A percentile compares a stretch with the other conserved stretches of the same genome.
phyloP scores from a whole-genome alignment of 37 sponge, comb jelly and placozoan species.

The Beroe ovata region DNA sequence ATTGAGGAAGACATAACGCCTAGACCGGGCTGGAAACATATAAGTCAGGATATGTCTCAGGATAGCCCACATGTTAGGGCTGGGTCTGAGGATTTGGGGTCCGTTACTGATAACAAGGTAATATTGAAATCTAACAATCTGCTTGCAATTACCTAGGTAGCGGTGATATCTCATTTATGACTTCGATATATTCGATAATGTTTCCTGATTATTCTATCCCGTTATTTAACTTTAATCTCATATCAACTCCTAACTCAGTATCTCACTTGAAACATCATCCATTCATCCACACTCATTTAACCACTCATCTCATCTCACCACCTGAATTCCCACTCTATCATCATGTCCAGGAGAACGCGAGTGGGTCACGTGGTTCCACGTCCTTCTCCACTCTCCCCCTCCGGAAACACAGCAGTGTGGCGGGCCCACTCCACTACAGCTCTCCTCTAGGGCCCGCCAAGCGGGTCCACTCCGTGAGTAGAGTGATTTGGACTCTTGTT shows the following conservation, averaged over 20 bases:
- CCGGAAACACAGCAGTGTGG: conserved; percentile 31
- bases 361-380: neutral
- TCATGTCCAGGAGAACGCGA: conserved; percentile 2
- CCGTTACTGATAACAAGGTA: neutral
- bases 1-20: conserved; percentile 4
- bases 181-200: no score
- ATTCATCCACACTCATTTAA: neutral
- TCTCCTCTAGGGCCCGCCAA: conserved; percentile 16
- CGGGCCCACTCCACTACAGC: neutral
- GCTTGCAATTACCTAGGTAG: no score
- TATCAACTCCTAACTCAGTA: no score
- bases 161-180: no score
- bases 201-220: no score
- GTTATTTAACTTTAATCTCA: no score
- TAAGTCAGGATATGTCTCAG: no score
- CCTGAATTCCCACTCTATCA: no score
- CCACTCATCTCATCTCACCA: no score
- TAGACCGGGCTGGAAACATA: no score
- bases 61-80: no score
- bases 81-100: neutral
- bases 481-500: neutral
- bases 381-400: conserved; percentile 34
- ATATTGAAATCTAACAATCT: neutral
- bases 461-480: conserved; percentile 22
- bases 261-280: neutral